Base-by-base conservation (phyloP, 2,113 vertebrate genomes). In the Menidia beryllina region DNA sequence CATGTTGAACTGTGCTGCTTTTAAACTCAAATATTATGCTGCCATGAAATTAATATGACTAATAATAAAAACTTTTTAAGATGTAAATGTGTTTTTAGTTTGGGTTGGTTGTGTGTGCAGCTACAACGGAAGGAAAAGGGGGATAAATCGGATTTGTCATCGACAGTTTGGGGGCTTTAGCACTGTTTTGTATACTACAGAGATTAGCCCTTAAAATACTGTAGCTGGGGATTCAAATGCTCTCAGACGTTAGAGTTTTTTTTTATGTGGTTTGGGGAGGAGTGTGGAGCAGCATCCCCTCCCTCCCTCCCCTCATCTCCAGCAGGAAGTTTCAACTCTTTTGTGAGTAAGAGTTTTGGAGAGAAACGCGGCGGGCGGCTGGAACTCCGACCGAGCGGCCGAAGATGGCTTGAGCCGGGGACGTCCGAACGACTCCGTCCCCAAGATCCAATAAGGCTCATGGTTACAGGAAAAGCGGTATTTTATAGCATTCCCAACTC, bases 1-100 rank as follows among this genome's bases (percentile, higher is more conserved):
- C 92, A 94, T 88, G 89, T 93, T 93, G 91, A 90, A 93, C 90
- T 34, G 8, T 15, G 82, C 80, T 89, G 81, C 75, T 92, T 93
- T 91, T 90, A 87, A 87, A 83, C 5, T 30, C 9, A 77, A 77
- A 9, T 43, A 21, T 34, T 70, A 81, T 78, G 67, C 70, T 63
- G 23, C 34, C 11, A 23, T n/a, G 52, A 73, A 63, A 41, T 76
- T 52, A 48, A 69, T 78, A 56, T 51, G 56, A 48, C 75, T 59
- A 71, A 63, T 64, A 91, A 89, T 90, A 90, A 85, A 87, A 79
- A 82, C 66, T 38, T 80, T 72, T 83, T 66, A n/a, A 68, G 41
- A 1, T 41, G 36, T 27, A 19, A 12, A 30, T 20, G 24, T 30
- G 7, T 7, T 25, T 17, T 41, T 45, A 17, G 19, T 52, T 34